These are phyloP conservation scores for Telenomus remus DNA, from an alignment of 1,140 invertebrate species.

Conservation along the genomic window DNA sequence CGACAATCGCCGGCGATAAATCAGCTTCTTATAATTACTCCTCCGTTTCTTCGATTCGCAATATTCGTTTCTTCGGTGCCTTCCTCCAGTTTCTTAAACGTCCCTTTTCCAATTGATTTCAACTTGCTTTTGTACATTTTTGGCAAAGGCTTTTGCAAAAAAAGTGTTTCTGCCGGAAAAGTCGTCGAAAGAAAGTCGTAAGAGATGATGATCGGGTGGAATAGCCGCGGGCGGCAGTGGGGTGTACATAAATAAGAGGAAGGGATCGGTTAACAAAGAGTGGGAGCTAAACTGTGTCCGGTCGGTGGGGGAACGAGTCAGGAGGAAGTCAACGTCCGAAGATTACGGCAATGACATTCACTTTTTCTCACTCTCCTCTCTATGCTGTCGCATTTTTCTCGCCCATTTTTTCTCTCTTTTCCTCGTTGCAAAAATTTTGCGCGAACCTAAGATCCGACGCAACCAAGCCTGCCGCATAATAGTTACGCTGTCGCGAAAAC, in stretches of 20 bases:
- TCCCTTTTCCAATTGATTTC: no score
- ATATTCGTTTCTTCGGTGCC: not conserved
- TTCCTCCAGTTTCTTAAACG: not conserved
- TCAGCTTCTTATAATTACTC: constrained; percentile 24
- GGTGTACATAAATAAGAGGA: constrained; percentile 46
- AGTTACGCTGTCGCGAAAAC: constrained; percentile 34
- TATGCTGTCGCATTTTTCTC: constrained; percentile 58
- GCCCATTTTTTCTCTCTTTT: constrained; percentile 53
- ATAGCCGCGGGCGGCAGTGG: constrained; percentile 25
- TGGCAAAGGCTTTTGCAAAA: no score
- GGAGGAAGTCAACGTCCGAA: constrained; percentile 75
- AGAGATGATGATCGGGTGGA: constrained; percentile 38
- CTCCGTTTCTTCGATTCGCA: not conserved
- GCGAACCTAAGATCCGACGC: constrained; percentile 16
- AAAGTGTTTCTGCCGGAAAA: constrained; percentile 16
- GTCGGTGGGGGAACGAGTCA: constrained; percentile 63
- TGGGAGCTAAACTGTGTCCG: constrained; percentile 39
- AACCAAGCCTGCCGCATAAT: constrained; percentile 26
- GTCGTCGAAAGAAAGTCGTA: constrained; percentile 36
- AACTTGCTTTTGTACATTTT: no score
- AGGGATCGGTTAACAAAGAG: constrained; percentile 58
- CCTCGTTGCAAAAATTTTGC: constrained; percentile 10
- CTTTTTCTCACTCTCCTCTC: constrained; percentile 72
- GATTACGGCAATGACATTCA: constrained; percentile 77
- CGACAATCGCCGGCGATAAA: constrained; percentile 33